These are phyloP conservation scores for Asobara japonica DNA, from an alignment of 1,140 invertebrate genomes.

Conservation along the genomic window DNA sequence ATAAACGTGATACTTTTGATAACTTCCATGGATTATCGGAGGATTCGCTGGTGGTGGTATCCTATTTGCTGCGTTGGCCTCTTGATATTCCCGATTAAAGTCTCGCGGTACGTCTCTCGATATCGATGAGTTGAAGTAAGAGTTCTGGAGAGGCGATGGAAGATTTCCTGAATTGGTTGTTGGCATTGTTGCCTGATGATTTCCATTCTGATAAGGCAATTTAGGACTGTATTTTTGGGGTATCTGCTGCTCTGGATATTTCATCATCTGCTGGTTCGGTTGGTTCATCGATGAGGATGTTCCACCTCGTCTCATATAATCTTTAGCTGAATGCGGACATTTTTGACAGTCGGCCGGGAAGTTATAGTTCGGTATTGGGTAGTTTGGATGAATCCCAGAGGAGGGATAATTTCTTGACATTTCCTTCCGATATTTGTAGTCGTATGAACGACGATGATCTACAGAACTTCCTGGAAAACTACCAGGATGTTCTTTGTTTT, in stretches of 20 bases:
- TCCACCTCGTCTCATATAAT: constrained; percentile 43
- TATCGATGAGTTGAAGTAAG: constrained; percentile 54
- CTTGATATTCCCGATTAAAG: constrained; percentile 45
- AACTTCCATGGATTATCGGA: constrained; percentile 17
- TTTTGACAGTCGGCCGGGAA: constrained; percentile 56
- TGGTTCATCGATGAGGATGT: constrained; percentile 35
- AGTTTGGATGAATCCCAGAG: constrained; percentile 48
- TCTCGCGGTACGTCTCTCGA: constrained; percentile 44
- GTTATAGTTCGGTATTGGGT: constrained; percentile 56
- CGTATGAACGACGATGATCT: constrained; percentile 54
- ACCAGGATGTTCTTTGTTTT: constrained; percentile 44
- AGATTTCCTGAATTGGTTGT: constrained; percentile 38
- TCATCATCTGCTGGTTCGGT: constrained; percentile 49
- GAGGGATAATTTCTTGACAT: constrained; percentile 50
- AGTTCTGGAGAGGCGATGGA: constrained; percentile 46
- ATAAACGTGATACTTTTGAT: constrained; percentile 47
- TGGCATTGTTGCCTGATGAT: constrained; percentile 33
- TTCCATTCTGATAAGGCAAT: constrained; percentile 51
- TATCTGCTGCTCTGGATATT: constrained; percentile 52
- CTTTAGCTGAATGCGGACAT: constrained; percentile 54
- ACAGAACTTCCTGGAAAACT: constrained; percentile 32
- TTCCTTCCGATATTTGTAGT: constrained; percentile 59
- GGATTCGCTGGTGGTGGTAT: constrained; percentile 35
- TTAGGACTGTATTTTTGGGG: constrained; percentile 56
- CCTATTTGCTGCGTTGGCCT: constrained; percentile 36